Base-by-base conservation (phyloP, 2,797 vertebrate genomes). In the Diceros bicornis region DNA sequence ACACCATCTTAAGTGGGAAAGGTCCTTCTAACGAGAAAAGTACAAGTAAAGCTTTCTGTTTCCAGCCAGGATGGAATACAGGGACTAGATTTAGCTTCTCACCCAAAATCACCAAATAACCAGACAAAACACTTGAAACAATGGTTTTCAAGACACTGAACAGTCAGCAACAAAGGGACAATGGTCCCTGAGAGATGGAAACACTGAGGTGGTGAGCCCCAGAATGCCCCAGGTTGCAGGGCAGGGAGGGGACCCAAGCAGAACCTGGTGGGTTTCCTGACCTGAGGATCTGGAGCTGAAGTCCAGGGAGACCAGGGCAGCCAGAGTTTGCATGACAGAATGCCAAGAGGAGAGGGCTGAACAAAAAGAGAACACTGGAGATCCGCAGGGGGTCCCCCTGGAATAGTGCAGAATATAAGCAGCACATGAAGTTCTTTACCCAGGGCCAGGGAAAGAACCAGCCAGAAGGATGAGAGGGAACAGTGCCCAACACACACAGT, bases 81-180 rank as follows among this genome's bases (percentile, higher is more conserved):
- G 77, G 62, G 78, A 85, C 85, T 62, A 88, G 88, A 95, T 84
- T 47, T 64, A 90, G 81, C 50, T 23, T 92, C 85, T 94, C 68
- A 86, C 93, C 71, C 21, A 0, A 94, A 96, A 92, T 92, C 88
- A 96, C 96, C 89, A 64, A 85, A 85, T 32, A 97, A 85, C 77
- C 82, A 97, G 95, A 96, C 90, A 72, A 96, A 96, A 94, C 68
- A 90, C 77, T 34, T 27, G 44, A 97, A 77, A 94, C 57, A 37
- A 16, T 11, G 61, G 57, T 52, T 91, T 66, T 84, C 16, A 37
- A 77, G 69, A 93, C 62, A 44, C 23, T 57, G 64, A 74, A 61
- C 29, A 57, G 17, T 78, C 61, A 50, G 78, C 86, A 37, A 61
- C 66, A 72, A 44, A 84, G 59, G 32, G 21, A 69, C 25, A 23